A percentile compares a stretch with the other conserved stretches of the same genome.
phyloP scores from a whole-genome alignment of 2,113 vertebrate genomes.

The Mirza zaza region DNA sequence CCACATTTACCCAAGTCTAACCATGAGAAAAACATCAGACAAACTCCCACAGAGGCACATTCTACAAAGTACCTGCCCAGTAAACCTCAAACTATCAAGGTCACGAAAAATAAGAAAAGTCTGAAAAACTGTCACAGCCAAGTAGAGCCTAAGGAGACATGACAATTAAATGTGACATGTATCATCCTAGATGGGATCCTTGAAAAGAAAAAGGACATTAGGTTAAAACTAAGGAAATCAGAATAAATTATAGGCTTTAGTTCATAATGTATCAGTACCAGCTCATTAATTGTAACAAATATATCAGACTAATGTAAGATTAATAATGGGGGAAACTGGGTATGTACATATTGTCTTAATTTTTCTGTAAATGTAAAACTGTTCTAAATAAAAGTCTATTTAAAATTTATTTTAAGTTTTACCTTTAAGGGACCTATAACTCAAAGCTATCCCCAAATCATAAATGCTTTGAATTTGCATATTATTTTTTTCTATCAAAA shows the following conservation, averaged over 20 bases:
- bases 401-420: neutral
- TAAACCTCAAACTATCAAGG: neutral
- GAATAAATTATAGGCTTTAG: neutral
- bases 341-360: neutral
- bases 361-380: constrained; percentile 11
- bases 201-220: neutral
- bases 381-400: neutral
- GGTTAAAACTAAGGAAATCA: neutral
- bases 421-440: neutral
- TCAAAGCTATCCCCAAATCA: neutral
- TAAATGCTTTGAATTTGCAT: neutral
- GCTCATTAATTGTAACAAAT: neutral
- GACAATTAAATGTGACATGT: neutral
- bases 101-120: neutral
- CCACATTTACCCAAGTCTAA: neutral
- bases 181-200: neutral
- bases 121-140: neutral
- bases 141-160: neutral
- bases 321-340: neutral
- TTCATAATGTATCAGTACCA: neutral
- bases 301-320: neutral
- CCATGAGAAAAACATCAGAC: neutral
- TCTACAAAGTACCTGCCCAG: neutral
- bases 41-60: neutral
- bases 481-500: neutral